These are phyloP conservation scores for Elephantulus edwardii DNA, from an alignment of 2,113 vertebrate genomes.

Conservation along the genomic window DNA sequence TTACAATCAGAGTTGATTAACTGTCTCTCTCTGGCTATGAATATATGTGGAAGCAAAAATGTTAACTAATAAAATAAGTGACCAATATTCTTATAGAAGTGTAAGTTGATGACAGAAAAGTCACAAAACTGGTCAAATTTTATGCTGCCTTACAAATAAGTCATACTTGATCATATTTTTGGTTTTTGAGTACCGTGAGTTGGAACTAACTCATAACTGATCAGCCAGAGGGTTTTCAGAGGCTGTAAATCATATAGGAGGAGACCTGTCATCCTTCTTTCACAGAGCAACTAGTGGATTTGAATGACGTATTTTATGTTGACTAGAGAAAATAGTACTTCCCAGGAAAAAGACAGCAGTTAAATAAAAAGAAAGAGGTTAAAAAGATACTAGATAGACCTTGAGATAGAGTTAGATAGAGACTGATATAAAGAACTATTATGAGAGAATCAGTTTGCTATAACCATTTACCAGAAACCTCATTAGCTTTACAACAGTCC, in stretches of 20 bases:
- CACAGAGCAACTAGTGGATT: no score
- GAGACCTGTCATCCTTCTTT: no score
- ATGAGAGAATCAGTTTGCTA: background rate
- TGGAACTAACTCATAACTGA: no score
- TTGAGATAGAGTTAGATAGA: no score
- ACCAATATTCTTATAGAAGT: background rate
- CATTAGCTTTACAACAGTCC: background rate
- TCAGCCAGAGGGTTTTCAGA: no score
- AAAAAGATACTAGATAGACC: no score
- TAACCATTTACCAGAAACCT: background rate
- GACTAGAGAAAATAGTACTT: background rate
- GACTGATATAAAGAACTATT: background rate
- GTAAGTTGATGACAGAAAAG: background rate
- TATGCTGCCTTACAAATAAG: background rate
- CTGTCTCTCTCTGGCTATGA: no score
- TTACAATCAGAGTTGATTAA: no score
- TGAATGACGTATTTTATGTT: no score
- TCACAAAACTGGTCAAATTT: constrained; percentile 23
- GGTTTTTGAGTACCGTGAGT: no score
- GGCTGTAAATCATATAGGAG: no score
- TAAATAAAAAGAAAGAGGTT: background rate
- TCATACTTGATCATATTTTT: background rate
- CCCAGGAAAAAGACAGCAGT: background rate
- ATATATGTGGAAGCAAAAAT: background rate
- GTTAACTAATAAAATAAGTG: background rate